Evolutionary conservation across 2,888 invertebrate genomes (phyloP), one percentile per base, ranked within the genome.

Genomic region (Helicoverpa assulta): DNA sequence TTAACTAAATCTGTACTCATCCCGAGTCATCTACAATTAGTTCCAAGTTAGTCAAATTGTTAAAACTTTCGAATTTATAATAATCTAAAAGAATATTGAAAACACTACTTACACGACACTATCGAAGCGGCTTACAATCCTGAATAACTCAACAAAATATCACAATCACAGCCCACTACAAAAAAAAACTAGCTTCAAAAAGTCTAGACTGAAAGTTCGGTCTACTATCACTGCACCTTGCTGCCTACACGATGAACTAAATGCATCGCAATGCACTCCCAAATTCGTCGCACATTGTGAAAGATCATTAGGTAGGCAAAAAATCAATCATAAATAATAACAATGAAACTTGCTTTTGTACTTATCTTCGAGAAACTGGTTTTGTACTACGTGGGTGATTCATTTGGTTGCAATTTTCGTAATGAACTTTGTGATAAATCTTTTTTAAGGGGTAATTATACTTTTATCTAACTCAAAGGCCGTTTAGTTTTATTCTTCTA

Each of bases 201-300:
- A 54, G 21, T 60, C 56, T n/a, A 61, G 58, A 59, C 52, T 19
- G 53, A 63, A 67, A 73, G 54, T 64, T 40, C 29, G 10, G 54
- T 52, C 79, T 51, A 79, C 76, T 74, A 68, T 69, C 76, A 80
- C 76, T 77, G 80, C 80, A 77, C 76, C 80, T 77, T 53, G 65
- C 76, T 37, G 0, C 76, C 76, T 56, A 77, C 76, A 75, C 80
- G 51, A 3, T 76, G 70, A 33, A 80, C 76, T 69, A 52, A 52
- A 76, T 80, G 76, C 80, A 77, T 77, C n/a, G 80, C 58, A 77
- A 80, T 80, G 80, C 76, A 77, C 51, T 70, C 19, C 76, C 53
- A 80, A 77, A 80, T 66, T 43, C 43, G 70, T 47, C 43, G 37
- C 8, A 1, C 21, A 51, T 67, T 47, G 54, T 61, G 75, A 76